Evolutionary conservation across 2,888 invertebrate species (phyloP).

Genomic region (Artemia sinica): DNA sequence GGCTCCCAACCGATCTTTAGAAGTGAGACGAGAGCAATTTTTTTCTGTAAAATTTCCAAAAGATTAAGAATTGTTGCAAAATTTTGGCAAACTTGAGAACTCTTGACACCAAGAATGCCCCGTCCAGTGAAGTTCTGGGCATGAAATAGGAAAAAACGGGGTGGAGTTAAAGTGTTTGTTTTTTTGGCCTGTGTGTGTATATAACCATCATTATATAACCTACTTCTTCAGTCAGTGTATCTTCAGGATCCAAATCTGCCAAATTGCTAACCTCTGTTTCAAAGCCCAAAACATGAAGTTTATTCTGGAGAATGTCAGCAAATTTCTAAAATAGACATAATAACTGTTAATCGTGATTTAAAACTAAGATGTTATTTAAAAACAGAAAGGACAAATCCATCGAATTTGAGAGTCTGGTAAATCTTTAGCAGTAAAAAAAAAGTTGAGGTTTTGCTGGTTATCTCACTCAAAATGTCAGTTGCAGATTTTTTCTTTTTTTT

Average conservation of each 20-base stretch:
- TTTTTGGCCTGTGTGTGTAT: not conserved
- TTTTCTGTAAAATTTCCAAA: too few relatives aligned
- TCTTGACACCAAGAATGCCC: not conserved
- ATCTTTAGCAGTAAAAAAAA: not conserved
- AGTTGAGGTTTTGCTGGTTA: not conserved
- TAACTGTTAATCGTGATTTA: not conserved
- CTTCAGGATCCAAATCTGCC: slow-evolving; percentile 33
- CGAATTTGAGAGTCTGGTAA: too few relatives aligned
- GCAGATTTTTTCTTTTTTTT: too few relatives aligned
- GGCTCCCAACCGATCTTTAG: too few relatives aligned
- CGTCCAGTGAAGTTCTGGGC: not conserved
- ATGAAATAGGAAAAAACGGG: too few relatives aligned
- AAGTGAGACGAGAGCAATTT: too few relatives aligned
- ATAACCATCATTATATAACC: slow-evolving; percentile 17
- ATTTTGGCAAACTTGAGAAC: not conserved
- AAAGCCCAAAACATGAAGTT: slow-evolving; percentile 21
- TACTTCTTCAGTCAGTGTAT: slow-evolving; percentile 30
- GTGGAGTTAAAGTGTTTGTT: too few relatives aligned
- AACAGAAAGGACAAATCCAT: too few relatives aligned
- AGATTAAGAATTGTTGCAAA: not conserved
- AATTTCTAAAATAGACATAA: slow-evolving; percentile 26
- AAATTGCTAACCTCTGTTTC: slow-evolving; percentile 26
- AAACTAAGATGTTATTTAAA: not conserved
- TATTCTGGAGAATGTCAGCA: slow-evolving; percentile 25
- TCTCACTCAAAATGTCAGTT: not conserved